A percentile compares a stretch with the other conserved stretches of the same genome.
Conservation (phyloP, 1,140 invertebrate genomes). For the Varroa destructor region DNA sequence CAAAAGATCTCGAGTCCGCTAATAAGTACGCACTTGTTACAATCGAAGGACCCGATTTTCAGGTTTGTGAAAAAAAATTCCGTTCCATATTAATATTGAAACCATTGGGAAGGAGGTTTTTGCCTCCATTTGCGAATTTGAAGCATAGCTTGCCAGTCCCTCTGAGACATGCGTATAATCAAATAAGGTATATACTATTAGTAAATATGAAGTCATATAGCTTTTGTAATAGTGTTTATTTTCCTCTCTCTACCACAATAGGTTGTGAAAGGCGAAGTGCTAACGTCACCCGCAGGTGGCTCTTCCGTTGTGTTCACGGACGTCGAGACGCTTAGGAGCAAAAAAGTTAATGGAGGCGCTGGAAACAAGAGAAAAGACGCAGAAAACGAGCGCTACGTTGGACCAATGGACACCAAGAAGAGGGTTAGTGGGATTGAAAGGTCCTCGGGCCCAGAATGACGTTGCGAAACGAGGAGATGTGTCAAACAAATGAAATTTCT, state of each 20-base stretch:
- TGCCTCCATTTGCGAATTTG: too few species aligned
- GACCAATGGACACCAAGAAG: slow-evolving; percentile 24
- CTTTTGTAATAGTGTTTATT: too few species aligned
- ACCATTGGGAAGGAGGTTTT: too few species aligned
- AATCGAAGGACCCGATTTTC: background rate
- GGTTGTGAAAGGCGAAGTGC: slow-evolving; percentile 17
- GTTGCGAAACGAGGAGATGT: too few species aligned
- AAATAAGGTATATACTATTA: too few species aligned
- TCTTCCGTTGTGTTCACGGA: slow-evolving; percentile 8
- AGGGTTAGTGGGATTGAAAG: background rate
- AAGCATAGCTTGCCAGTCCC: too few species aligned
- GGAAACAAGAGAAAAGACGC: background rate
- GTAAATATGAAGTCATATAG: too few species aligned
- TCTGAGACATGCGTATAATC: too few species aligned
- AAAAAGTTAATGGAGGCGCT: background rate
- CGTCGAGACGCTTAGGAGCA: slow-evolving; percentile 5
- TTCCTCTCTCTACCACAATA: background rate
- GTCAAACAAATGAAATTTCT: too few species aligned
- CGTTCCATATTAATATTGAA: too few species aligned
- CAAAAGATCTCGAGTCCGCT: slow-evolving; percentile 11
- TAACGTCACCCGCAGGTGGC: slow-evolving; percentile 3
- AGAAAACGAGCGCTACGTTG: background rate
- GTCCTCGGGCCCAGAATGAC: too few species aligned
- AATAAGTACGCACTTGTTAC: slow-evolving; percentile 17
- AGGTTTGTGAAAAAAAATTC: background rate